phyloP scores from a whole-genome alignment of 2,113 vertebrate species.

The Chiloscyllium plagiosum region DNA sequence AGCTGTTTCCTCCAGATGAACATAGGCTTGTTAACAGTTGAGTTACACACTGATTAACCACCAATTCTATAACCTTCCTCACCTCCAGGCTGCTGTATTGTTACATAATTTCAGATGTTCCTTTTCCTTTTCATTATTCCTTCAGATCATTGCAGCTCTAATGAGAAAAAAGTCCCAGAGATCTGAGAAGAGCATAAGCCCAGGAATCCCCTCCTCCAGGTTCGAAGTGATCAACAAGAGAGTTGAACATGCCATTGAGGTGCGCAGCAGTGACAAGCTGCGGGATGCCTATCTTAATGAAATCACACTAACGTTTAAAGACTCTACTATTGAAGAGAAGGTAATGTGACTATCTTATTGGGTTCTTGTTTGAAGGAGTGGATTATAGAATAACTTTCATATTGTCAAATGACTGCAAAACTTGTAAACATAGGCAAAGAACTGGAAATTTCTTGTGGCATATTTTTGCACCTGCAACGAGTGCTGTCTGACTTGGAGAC shows the following conservation, averaged over 20 bases:
- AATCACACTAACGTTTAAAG: conserved; percentile 59
- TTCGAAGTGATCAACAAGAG: conserved; percentile 60
- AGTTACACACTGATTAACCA: not conserved
- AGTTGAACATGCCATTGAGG: conserved; percentile 57
- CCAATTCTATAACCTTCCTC: not conserved
- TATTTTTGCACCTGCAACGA: not conserved
- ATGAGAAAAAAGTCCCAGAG: conserved; percentile 46
- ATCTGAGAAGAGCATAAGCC: not conserved
- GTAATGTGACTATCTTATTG: conserved; percentile 41
- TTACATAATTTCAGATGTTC: not conserved
- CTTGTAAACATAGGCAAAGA: not conserved
- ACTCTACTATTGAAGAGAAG: conserved; percentile 58
- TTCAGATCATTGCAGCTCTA: conserved; percentile 59
- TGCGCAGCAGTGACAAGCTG: conserved; percentile 60
- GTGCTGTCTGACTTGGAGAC: not conserved
- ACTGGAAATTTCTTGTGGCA: not conserved
- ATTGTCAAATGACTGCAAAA: not conserved
- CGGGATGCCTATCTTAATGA: conserved; percentile 57
- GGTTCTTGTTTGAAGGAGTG: not conserved
- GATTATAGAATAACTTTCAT: not conserved
- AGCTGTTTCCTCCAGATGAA: not conserved
- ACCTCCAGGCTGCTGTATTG: not conserved
- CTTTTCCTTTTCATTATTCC: not conserved
- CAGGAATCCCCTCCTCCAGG: not conserved
- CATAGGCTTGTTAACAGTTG: not conserved